Conservation (phyloP, 2,888 invertebrate genomes). For the Galerucella pusilla region DNA sequence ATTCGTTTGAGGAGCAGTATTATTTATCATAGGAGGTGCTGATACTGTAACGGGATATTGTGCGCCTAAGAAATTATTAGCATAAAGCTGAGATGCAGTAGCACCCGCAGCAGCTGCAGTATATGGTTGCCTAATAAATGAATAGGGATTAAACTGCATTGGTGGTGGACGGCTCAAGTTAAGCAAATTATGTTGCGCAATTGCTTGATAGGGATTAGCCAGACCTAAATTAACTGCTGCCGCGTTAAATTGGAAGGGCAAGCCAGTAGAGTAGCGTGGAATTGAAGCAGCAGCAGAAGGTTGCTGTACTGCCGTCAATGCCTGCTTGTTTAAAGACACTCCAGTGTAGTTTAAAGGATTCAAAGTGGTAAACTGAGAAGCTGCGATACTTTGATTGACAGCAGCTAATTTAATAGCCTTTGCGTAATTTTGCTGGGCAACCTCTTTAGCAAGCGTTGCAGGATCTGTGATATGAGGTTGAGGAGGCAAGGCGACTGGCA, state of each 20-base stretch:
- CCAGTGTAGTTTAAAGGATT: slow-evolving; percentile 77
- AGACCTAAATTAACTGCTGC: slow-evolving; percentile 55
- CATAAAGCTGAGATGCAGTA: slow-evolving; percentile 62
- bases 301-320: slow-evolving; percentile 64
- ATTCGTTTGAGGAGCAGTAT: slow-evolving; percentile 55
- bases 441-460: slow-evolving; percentile 80
- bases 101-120: slow-evolving; percentile 56
- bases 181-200: slow-evolving; percentile 56
- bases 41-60: slow-evolving; percentile 66
- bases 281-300: slow-evolving; percentile 62
- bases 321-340: slow-evolving; percentile 75
- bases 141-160: slow-evolving; percentile 66
- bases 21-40: slow-evolving; percentile 58
- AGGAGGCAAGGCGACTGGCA: slow-evolving; percentile 46
- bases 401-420: slow-evolving; percentile 76
- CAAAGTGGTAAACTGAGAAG: slow-evolving; percentile 61
- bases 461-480: slow-evolving; percentile 67
- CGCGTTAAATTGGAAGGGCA: slow-evolving; percentile 58
- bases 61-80: slow-evolving; percentile 55
- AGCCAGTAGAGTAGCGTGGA: slow-evolving; percentile 57
- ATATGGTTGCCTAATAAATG: slow-evolving; percentile 62
- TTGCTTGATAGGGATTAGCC: slow-evolving; percentile 63
- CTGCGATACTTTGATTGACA: slow-evolving; percentile 55
- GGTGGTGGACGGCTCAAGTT: slow-evolving; percentile 60
- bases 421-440: slow-evolving; percentile 85